Evolutionary conservation across 1,140 invertebrate species (phyloP), one percentile per base, ranked within the genome.

Genomic region (Euborellia annulipes): DNA sequence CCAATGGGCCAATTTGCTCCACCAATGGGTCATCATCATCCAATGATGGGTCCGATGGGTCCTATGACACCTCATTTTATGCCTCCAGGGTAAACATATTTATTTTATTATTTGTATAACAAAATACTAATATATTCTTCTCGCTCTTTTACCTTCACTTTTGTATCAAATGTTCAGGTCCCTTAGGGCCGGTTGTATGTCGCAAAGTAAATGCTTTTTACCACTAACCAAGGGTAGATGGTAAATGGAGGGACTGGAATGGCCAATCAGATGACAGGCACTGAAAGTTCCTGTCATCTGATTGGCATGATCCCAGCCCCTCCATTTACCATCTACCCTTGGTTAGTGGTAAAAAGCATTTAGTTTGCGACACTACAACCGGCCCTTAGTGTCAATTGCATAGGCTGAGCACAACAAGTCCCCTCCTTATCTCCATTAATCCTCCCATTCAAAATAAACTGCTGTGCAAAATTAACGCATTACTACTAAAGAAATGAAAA

Each of bases 11-110:
- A 68, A 3, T 72, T 66, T 65, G 55, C 69, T 63, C 67, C 63
- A 36, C 63, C 61, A 14, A 63, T 61, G 45, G 69, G 71, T 62
- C 64, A 41, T 69, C 69, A 43, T 64, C 71, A 69, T 52, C 76
- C 66, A 48, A 82, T 84, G 75, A 80, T 82, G 76, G 70, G 70
- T 45, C 70, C 62, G 39, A 79, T 82, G 68, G 74, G 77, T 32
- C 75, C 69, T 38, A 67, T 79, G 60, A 72, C 69, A 46, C 71
- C 68, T 45, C 76, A 72, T 32, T 82, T 80, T 54, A 83, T 86
- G 78, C 72, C 69, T 48, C 77, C 68, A 49, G 72, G 75, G 75
- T 82, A 70, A 69, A 55, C 52, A 46, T 23, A 36, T 46, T 53
- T 54, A n/a, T 50, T 9, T 48, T 46, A n/a, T 45, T 47, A 36